Conservation (phyloP, 1,140 invertebrate genomes). For the Drosophila micromelanica region DNA sequence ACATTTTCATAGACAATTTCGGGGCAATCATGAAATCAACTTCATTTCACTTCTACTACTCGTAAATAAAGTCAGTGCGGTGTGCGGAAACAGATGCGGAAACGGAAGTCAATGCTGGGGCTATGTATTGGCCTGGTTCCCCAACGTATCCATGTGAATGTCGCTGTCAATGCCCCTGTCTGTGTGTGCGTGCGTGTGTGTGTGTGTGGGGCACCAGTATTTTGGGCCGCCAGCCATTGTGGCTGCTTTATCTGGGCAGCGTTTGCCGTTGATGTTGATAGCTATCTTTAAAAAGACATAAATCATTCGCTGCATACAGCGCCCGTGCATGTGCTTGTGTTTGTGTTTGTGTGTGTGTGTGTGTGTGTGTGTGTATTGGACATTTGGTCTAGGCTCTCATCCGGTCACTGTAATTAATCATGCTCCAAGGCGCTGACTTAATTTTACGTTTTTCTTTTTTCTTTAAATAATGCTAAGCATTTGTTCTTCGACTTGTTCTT, state of each 20-base stretch:
- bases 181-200: neutral
- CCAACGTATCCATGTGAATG: conserved; percentile 22
- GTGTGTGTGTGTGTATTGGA: conserved; percentile 23
- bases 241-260: conserved; percentile 65
- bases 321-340: no score
- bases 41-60: conserved; percentile 50
- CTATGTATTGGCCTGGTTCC: conserved; percentile 9
- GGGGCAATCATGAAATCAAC: conserved; percentile 64
- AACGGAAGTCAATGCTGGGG: conserved; percentile 61
- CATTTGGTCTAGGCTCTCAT: conserved; percentile 44
- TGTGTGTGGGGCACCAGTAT: conserved; percentile 10
- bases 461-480: conserved; percentile 54
- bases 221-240: conserved; percentile 45
- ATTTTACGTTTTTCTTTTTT: conserved; percentile 53
- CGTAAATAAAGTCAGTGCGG: conserved; percentile 61
- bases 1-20: conserved; percentile 78
- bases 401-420: conserved; percentile 69
- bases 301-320: conserved; percentile 54
- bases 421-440: conserved; percentile 70
- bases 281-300: conserved; percentile 81
- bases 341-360: conserved; percentile 5
- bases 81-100: conserved; percentile 38
- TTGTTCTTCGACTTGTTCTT: conserved; percentile 12
- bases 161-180: conserved; percentile 6
- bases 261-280: conserved; percentile 77